Base-by-base conservation (phyloP, 2,888 invertebrate species). In the Noctua comes region DNA sequence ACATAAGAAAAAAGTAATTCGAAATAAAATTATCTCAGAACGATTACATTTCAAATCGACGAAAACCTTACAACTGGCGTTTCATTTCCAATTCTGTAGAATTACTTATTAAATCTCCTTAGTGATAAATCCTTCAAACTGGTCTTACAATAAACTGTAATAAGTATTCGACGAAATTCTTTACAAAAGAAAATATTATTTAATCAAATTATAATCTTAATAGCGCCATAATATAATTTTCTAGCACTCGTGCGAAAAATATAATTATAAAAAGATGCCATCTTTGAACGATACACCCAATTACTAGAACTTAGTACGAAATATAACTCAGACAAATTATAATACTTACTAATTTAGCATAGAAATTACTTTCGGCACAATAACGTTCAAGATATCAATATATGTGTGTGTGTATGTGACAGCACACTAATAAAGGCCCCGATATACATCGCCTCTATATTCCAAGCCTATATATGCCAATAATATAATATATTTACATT, bases 401-500 rank as follows among this genome's bases (percentile, higher is more conserved):
- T 57, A 6, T 62, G 59, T 18, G 16, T 27, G 31, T 31, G 62
- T 43, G n/a, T 66, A 4, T 66, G 48, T 64, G 75, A 84, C 64
- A 68, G 73, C 73, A 73, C 36, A 68, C 71, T 87, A 87, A 87
- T 83, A 83, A 83, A 77, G 79, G 70, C 75, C 64, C 57, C 46
- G 76, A 73, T 87, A 85, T 46, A 87, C 68, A 79, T 73, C 68
- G 48, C 13, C 21, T 76, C 36, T 64, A 36, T 75, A 76, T 66
- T 62, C 51, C 51, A n/a, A 71, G 79, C 66, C 69, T 83, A 74
- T 79, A 65, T 80, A 64, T 72, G 46, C 83, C 87, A 88, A 88
- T 87, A 87, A 88, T 80, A 83, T 87, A 89, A 88, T 83, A 83
- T 87, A 89, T 88, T 88, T 81, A 87, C 88, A 91, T 89, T 88